These are phyloP conservation scores for Motacilla tschutschensis DNA, from an alignment of 2,113 vertebrate species.

Conservation along the genomic window DNA sequence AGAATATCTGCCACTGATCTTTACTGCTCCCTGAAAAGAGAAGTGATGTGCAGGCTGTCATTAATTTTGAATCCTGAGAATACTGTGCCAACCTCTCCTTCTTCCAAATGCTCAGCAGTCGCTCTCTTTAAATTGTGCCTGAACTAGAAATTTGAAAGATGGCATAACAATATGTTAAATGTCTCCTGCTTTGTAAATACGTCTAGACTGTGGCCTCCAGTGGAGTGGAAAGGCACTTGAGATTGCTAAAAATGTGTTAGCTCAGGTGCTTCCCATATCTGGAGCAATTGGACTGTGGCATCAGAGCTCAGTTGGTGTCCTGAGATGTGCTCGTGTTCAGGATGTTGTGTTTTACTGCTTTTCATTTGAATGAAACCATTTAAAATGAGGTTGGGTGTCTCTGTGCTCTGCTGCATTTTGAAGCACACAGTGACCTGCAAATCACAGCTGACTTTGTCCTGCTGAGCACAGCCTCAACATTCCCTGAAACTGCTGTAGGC, in stretches of 20 bases:
- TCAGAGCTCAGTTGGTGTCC: neutral
- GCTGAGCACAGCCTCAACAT: neutral
- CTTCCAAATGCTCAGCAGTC: constrained; percentile 30
- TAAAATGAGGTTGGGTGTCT: neutral
- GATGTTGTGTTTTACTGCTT: constrained; percentile 7
- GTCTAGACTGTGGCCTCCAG: constrained; percentile 31
- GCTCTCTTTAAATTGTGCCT: neutral
- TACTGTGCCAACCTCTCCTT: neutral
- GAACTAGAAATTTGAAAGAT: neutral
- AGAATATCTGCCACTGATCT: neutral
- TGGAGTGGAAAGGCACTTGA: constrained; percentile 20
- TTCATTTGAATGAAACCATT: neutral
- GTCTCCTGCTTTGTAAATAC: neutral
- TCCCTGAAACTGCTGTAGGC: neutral
- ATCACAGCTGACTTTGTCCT: neutral
- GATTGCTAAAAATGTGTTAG: neutral
- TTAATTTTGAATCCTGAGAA: constrained; percentile 18
- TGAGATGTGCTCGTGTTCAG: neutral
- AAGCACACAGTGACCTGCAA: neutral
- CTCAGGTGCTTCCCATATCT: neutral
- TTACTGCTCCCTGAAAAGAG: neutral
- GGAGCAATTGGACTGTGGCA: neutral
- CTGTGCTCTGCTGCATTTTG: neutral
- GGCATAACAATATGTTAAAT: constrained; percentile 2
- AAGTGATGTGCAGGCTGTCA: neutral